phyloP scores from a whole-genome alignment of 2,113 vertebrate species.

The Dipodomys spectabilis region DNA sequence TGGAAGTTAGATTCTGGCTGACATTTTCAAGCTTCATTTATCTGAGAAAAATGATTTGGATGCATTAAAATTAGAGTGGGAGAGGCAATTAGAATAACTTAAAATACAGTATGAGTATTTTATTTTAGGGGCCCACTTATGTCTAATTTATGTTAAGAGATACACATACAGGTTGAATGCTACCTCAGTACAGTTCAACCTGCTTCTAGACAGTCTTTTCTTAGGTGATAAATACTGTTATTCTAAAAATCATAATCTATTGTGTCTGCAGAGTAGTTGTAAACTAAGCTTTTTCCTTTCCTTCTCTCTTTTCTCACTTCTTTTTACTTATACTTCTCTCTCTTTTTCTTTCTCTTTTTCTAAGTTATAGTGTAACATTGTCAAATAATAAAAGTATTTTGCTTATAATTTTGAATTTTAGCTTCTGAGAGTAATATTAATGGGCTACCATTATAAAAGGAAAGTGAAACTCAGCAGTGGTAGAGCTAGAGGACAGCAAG shows the following conservation, averaged over 20 bases:
- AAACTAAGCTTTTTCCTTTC: not conserved
- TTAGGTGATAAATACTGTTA: not conserved
- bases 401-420: not conserved
- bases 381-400: not conserved
- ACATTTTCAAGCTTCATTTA: slow-evolving; percentile 79
- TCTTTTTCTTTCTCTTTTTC: not conserved
- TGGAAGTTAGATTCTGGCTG: slow-evolving; percentile 75
- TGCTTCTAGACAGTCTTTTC: not conserved
- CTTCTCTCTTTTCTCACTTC: no score
- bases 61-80: slow-evolving; percentile 69
- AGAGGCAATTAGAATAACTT: slow-evolving; percentile 73
- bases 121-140: slow-evolving; percentile 61
- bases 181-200: not conserved
- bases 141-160: slow-evolving; percentile 36
- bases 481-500: not conserved
- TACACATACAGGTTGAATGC: not conserved
- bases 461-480: slow-evolving; percentile 45
- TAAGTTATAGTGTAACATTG: not conserved
- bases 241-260: not conserved
- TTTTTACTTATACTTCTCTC: not conserved
- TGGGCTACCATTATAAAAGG: slow-evolving; percentile 33
- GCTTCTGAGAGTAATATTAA: slow-evolving; percentile 5
- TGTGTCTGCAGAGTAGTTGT: not conserved
- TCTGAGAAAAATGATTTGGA: slow-evolving; percentile 71
- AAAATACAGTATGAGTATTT: slow-evolving; percentile 67